Evolutionary conservation across 2,797 vertebrate genomes (phyloP), one percentile per base, ranked within the genome.

Genomic region (Takifugu rubripes): DNA sequence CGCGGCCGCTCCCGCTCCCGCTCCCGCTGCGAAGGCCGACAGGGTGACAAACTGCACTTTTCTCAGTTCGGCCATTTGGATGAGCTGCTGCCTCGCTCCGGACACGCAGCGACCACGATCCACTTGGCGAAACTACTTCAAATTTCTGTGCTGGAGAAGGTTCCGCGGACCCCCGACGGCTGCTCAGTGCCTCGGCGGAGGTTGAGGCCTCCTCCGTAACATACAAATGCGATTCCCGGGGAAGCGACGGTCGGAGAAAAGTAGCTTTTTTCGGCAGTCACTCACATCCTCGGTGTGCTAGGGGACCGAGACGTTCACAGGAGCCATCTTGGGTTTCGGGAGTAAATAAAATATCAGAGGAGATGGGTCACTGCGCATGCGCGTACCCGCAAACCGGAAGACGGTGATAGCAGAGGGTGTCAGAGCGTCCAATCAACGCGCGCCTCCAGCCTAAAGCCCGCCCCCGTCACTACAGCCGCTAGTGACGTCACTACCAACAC

Each of bases 1-100:
- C 14, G 83, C 77, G n/a, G n/a, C n/a, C n/a, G n/a, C n/a, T n/a
- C n/a, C n/a, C n/a, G n/a, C n/a, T n/a, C n/a, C n/a, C n/a, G n/a
- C n/a, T n/a, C n/a, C n/a, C n/a, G n/a, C n/a, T 51, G 88, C 68
- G 86, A 91, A 91, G 88, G 88, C 88, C 93, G 94, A 93, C 82
- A 97, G 90, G 86, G 94, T 96, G 88, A 95, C 94, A 90, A 96
- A 93, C 78, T 94, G 93, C 83, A 98, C 91, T 21, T 92, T 94
- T 89, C 94, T 95, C 84, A 93, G 94, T 91, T 97, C 95, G 93
- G 95, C 95, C 95, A 96, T 96, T 91, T 91, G 89, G 87, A 89
- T 85, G 89, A 83, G 88, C 88, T 72, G 84, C 85, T 82, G 87
- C 86, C 87, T 85, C 84, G 77, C 88, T 89, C 82, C 82, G 86